phyloP scores from a whole-genome alignment of 2,797 vertebrate genomes.

The Agapornis canus region DNA sequence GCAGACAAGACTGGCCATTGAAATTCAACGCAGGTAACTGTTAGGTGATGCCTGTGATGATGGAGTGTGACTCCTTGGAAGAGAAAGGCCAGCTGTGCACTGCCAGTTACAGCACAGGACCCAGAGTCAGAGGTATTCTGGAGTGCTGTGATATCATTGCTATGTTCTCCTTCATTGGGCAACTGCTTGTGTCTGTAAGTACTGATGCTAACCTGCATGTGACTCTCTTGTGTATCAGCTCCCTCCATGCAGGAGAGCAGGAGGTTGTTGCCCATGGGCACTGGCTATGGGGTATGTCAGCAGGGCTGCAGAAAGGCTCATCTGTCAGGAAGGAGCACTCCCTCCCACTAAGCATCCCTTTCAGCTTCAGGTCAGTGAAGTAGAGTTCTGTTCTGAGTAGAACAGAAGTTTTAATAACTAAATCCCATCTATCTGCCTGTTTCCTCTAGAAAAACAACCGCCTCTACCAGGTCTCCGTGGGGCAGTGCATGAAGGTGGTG shows the following conservation, averaged over 20 bases:
- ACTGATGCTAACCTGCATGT: not conserved
- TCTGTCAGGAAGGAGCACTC: not conserved
- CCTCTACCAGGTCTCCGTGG: constrained; percentile 94
- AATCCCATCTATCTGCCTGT: not conserved
- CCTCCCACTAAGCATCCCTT: not conserved
- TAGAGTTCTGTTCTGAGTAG: too few species aligned
- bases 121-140: rapidly evolving
- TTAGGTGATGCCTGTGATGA: not conserved
- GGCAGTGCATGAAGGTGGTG: constrained; percentile 88
- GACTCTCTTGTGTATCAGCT: rapidly evolving
- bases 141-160: not conserved
- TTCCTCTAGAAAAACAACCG: constrained; percentile 84
- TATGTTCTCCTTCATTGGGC: not conserved
- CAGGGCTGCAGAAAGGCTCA: not conserved
- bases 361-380: not conserved
- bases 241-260: not conserved
- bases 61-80: not conserved
- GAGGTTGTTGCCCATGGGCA: not conserved
- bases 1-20: not conserved
- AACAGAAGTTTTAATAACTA: not conserved
- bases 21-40: rapidly evolving
- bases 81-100: not conserved
- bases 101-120: not conserved
- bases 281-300: not conserved
- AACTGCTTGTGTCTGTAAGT: not conserved